Percentiles rank a stretch among this genome's conserved stretches.
These are phyloP conservation scores for Xenus cinereus DNA, from an alignment of 2,113 vertebrate genomes.

Conservation along the genomic window DNA sequence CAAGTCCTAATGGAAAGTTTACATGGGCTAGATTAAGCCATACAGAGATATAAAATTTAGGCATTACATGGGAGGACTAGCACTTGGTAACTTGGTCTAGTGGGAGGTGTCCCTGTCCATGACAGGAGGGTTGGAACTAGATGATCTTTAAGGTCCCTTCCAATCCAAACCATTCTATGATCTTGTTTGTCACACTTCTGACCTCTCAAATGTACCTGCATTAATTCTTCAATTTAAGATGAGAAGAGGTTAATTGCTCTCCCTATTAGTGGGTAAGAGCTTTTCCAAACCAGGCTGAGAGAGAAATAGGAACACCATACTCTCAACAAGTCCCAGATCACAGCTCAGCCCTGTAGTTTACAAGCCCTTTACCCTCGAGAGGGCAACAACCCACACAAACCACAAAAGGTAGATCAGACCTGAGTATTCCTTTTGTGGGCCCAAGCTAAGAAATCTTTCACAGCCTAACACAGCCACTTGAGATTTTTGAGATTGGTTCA, in stretches of 20 bases:
- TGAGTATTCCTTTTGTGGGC: neutral
- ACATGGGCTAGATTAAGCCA: neutral
- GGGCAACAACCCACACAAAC: neutral
- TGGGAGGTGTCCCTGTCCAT: neutral
- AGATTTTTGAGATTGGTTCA: neutral
- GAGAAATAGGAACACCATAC: neutral
- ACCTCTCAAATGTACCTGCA: neutral
- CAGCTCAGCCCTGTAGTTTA: neutral
- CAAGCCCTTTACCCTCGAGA: neutral
- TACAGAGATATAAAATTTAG: accelerated
- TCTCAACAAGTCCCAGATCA: neutral
- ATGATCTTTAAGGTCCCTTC: neutral
- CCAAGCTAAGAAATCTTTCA: neutral
- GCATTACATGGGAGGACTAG: neutral
- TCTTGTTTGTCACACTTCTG: neutral
- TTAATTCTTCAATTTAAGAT: neutral
- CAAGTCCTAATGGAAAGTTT: neutral
- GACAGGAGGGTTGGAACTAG: neutral
- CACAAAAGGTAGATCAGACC: neutral
- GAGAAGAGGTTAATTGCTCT: neutral
- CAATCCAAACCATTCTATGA: neutral
- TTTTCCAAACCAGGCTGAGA: neutral
- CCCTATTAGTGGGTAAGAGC: neutral
- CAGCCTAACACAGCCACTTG: neutral
- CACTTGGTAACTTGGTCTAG: neutral